phyloP scores from a whole-genome alignment of 2,888 invertebrate species.

The Argynnis bischoffii region DNA sequence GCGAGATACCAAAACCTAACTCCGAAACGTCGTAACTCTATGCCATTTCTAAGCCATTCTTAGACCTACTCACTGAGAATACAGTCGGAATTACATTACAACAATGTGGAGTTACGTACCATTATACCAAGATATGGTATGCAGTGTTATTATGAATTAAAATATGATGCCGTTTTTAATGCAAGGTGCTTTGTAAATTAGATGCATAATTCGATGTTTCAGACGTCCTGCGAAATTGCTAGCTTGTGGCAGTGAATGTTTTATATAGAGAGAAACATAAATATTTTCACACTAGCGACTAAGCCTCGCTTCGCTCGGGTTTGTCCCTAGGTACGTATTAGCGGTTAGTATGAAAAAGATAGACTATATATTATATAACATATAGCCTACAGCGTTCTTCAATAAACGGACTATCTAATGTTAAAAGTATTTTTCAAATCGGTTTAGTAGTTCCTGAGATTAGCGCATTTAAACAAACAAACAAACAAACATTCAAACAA shows the following conservation, averaged over 20 bases:
- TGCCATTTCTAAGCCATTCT: constrained; percentile 48
- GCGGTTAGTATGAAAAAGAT: too few relatives aligned
- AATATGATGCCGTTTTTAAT: constrained; percentile 72
- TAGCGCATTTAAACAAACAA: too few relatives aligned
- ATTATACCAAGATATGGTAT: constrained; percentile 28
- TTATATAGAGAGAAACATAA: neutral
- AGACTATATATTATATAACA: too few relatives aligned
- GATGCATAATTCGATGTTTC: constrained; percentile 41
- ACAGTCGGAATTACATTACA: constrained; percentile 34
- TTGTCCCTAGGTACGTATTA: too few relatives aligned
- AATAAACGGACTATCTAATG: too few relatives aligned
- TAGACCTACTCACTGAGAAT: constrained; percentile 48
- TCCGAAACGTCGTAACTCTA: constrained; percentile 51
- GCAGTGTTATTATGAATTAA: constrained; percentile 74
- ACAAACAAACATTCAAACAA: too few relatives aligned
- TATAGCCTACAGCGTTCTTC: too few relatives aligned
- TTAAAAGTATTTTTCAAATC: too few relatives aligned
- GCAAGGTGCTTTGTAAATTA: constrained; percentile 60
- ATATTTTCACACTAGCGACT: too few relatives aligned
- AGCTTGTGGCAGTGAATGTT: constrained; percentile 14
- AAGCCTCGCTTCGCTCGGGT: too few relatives aligned
- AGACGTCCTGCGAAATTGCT: constrained; percentile 8
- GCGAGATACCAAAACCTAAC: constrained; percentile 55
- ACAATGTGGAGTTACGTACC: constrained; percentile 28
- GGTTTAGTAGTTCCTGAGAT: too few relatives aligned